Base-by-base conservation (phyloP, 92 coral and sea anemone genomes). In the Pocillopora grandis region DNA sequence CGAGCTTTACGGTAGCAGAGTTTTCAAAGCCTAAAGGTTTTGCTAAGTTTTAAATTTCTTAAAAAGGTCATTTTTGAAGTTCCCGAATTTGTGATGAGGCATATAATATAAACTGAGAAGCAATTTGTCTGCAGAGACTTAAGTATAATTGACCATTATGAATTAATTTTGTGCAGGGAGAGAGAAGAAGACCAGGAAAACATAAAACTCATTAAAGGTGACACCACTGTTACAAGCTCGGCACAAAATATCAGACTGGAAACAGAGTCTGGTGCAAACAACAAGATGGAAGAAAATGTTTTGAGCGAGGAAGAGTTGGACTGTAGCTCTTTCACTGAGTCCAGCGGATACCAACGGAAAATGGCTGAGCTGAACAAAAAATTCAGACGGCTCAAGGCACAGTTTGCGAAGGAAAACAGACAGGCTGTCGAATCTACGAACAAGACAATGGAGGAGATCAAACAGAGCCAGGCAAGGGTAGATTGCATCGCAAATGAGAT, bases 331-430 rank as follows among this genome's bases (percentile, higher is more conserved):
- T 42, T 61, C 31, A 16, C 80, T 9, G 52, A 62, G 12, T 66
- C 67, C 18, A 77, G 71, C 33, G 81, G 64, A 48, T 70, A 71
- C 10, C n/a, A 77, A 77, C 15, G 71, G 49, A 62, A 17, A 37
- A 62, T 77, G 15, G 81, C 81, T 48, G 58, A 62, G 20, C 57
- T 62, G 17, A 71, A 62, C 13, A 72, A 77, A 77, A 77, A 77
- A 42, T 17, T 16, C 63, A 37, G 37, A 42, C 11, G 27, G 11
- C 81, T 63, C 64, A 77, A 63, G 49, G 72, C 71, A 63, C 59
- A 62, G 31, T 77, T 77, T 77, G 72, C 58, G 11, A 58, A 77
- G 59, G 71, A 62, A 62, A 77, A 77, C 56, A 62, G 57, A 16
- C 4, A n/a, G 11, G 37, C 71, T 3, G 5, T 63, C 4, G 71